These are phyloP conservation scores for Plecturocebus donacophilus DNA, from an alignment of 2,113 vertebrate species.

Conservation along the genomic window DNA sequence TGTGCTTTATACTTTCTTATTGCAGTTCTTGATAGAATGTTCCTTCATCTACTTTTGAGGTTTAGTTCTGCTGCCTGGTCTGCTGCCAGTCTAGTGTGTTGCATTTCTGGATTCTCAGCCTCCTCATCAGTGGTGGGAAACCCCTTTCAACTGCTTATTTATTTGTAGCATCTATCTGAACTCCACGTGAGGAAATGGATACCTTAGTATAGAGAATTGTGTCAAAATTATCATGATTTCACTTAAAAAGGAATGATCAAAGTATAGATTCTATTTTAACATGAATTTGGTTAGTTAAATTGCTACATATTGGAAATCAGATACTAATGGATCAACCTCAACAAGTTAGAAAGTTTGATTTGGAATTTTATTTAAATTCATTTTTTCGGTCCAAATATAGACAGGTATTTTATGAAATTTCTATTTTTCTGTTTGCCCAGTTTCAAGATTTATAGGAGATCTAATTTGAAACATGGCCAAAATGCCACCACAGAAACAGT, in stretches of 20 bases:
- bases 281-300: not conserved
- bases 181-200: conserved; percentile 15
- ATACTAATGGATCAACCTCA: not conserved
- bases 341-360: conserved; percentile 49
- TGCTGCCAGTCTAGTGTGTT: not conserved
- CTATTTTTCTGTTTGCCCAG: conserved; percentile 64
- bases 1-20: not conserved
- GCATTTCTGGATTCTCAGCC: not conserved
- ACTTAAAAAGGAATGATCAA: conserved; percentile 24
- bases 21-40: not conserved
- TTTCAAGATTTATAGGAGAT: conserved; percentile 64
- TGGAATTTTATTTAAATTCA: conserved; percentile 19
- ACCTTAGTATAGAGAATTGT: not conserved
- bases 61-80: not conserved
- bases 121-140: conserved; percentile 11
- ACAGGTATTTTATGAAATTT: conserved; percentile 63
- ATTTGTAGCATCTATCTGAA: not conserved
- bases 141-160: not conserved
- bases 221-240: conserved; percentile 16
- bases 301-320: not conserved
- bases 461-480: conserved; percentile 65
- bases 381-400: conserved; percentile 46
- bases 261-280: not conserved
- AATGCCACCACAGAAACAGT: conserved; percentile 60
- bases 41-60: not conserved